A percentile compares a stretch with the other conserved stretches of the same genome.
Conservation (phyloP, 1,140 invertebrate genomes). For the Lanistes nyassanus region DNA sequence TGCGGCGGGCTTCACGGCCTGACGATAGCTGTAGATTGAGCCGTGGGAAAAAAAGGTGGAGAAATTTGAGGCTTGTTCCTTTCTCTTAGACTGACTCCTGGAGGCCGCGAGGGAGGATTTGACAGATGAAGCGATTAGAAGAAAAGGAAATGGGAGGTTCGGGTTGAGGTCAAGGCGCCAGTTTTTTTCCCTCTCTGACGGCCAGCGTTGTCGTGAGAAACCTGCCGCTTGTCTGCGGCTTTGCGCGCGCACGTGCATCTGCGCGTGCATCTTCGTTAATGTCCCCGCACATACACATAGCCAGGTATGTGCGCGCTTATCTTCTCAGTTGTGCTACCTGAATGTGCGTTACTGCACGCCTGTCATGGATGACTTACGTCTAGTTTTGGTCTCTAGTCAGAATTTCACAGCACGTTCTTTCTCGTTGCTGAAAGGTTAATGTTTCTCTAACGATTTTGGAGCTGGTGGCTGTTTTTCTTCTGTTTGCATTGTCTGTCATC, state of each 20-base stretch:
- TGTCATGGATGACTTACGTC: too few species aligned
- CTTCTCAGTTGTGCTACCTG: too few species aligned
- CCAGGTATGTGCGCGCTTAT: background rate
- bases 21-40: too few species aligned
- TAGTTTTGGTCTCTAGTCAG: too few species aligned
- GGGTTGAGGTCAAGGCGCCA: background rate
- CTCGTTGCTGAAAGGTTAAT: too few species aligned
- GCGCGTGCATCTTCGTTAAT: background rate
- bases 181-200: background rate
- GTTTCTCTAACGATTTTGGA: too few species aligned
- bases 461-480: too few species aligned
- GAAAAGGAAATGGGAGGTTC: background rate
- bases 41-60: too few species aligned
- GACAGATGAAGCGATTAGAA: background rate
- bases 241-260: background rate
- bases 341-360: too few species aligned
- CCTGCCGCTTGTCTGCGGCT: background rate
- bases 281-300: background rate
- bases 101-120: background rate
- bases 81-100: background rate
- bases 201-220: background rate
- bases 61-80: background rate
- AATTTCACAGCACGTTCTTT: too few species aligned
- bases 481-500: too few species aligned
- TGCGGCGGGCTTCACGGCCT: too few species aligned